Conservation (phyloP, 2,888 invertebrate genomes). For the Fragum whitleyi region DNA sequence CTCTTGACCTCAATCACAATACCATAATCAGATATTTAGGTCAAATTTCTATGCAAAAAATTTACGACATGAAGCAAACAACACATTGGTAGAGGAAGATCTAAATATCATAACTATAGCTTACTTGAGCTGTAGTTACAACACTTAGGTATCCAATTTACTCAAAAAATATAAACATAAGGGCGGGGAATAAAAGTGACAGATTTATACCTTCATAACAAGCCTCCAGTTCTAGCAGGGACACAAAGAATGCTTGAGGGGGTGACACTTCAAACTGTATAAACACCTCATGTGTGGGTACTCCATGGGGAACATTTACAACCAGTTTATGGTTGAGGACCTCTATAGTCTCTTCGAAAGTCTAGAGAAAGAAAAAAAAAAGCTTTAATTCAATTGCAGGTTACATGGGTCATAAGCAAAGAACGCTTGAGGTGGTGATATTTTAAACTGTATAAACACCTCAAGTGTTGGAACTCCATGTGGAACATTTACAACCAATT, state of each 20-base stretch:
- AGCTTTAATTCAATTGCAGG: too few species aligned
- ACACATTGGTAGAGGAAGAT: too few species aligned
- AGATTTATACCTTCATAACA: constrained; percentile 9
- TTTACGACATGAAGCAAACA: too few species aligned
- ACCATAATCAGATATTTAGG: too few species aligned
- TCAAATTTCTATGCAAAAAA: too few species aligned
- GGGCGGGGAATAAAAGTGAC: too few species aligned
- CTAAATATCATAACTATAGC: too few species aligned
- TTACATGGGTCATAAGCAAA: too few species aligned
- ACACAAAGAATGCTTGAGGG: not conserved
- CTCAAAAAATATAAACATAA: too few species aligned
- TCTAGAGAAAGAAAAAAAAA: not conserved
- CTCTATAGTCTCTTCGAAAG: not conserved
- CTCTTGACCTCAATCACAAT: too few species aligned
- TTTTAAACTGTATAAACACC: not conserved
- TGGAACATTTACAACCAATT: not conserved
- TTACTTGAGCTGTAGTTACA: too few species aligned
- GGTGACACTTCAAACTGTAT: not conserved
- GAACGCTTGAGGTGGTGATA: not conserved
- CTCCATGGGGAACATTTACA: not conserved
- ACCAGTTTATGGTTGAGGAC: not conserved
- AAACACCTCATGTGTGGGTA: not conserved
- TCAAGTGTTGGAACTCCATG: not conserved
- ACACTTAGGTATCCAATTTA: too few species aligned
- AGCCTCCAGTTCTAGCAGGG: not conserved